Evolutionary conservation across 2,797 vertebrate genomes (phyloP).

Genomic region (Selene dorsalis): DNA sequence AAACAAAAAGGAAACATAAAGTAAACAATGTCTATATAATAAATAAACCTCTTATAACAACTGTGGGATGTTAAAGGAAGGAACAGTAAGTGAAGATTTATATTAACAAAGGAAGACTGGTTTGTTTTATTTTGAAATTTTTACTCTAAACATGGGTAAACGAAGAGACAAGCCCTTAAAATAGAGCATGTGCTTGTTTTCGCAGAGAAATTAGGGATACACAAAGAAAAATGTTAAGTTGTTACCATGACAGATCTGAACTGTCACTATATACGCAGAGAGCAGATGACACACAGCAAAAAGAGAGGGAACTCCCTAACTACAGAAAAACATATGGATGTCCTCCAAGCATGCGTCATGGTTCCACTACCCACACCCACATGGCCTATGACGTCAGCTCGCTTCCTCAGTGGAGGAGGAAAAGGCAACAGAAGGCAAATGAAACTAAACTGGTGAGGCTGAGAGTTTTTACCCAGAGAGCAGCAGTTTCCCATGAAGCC

Average conservation of each 20-base stretch:
- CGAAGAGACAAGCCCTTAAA: neutral
- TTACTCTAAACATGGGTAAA: conserved; percentile 4
- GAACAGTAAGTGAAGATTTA: neutral
- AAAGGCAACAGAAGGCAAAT: conserved; percentile 38
- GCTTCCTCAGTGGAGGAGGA: conserved; percentile 57
- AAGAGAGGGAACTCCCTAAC: conserved; percentile 73
- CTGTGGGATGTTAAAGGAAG: neutral
- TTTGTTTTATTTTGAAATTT: conserved; percentile 35
- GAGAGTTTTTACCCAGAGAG: conserved; percentile 88
- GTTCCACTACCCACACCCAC: conserved; percentile 79
- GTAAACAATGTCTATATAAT: conserved; percentile 16
- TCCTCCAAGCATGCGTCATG: conserved; percentile 81
- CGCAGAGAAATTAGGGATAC: neutral
- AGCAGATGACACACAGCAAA: conserved; percentile 51
- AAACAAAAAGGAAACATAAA: conserved; percentile 22
- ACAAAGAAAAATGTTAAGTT: neutral
- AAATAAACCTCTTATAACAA: conserved; percentile 15
- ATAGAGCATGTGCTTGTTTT: conserved; percentile 1
- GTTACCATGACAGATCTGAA: conserved; percentile 24
- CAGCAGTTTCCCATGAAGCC: conserved; percentile 91
- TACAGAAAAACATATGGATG: conserved; percentile 79
- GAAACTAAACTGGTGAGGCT: conserved; percentile 42
- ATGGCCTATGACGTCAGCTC: conserved; percentile 74
- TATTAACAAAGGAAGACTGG: neutral
- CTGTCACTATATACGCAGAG: conserved; percentile 25